Evolutionary conservation across 2,113 vertebrate species (phyloP).

Genomic region (Rhadina sibilatrix): DNA sequence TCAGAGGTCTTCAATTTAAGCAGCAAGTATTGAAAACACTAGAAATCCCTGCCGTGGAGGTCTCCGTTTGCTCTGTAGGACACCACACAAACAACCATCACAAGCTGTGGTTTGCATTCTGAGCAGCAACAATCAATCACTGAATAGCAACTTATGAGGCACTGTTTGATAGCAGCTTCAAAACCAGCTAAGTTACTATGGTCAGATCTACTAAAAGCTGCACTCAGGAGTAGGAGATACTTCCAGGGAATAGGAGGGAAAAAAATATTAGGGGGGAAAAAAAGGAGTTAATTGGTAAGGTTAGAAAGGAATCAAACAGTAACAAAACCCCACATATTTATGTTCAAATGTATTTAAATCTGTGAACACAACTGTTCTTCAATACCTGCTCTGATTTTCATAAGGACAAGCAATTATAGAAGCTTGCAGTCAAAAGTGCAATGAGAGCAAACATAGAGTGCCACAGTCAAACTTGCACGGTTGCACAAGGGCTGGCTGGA

Average conservation of each 20-base stretch:
- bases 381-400: background rate
- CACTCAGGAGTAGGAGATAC: background rate
- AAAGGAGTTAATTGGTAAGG: background rate
- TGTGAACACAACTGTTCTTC: background rate
- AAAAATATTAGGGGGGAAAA: rapidly evolving
- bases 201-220: background rate
- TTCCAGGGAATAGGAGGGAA: rapidly evolving
- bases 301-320: background rate
- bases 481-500: background rate
- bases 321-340: rapidly evolving
- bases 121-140: background rate
- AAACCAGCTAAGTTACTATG: background rate
- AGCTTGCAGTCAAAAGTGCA: background rate
- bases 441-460: background rate
- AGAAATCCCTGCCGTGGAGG: background rate
- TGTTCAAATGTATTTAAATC: background rate
- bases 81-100: background rate
- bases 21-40: background rate
- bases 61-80: background rate
- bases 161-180: background rate
- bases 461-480: background rate
- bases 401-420: background rate
- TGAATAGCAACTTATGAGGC: background rate
- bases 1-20: background rate
- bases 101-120: background rate